These are phyloP conservation scores for Equus quagga DNA, from an alignment of 2,113 vertebrate genomes.

Conservation along the genomic window DNA sequence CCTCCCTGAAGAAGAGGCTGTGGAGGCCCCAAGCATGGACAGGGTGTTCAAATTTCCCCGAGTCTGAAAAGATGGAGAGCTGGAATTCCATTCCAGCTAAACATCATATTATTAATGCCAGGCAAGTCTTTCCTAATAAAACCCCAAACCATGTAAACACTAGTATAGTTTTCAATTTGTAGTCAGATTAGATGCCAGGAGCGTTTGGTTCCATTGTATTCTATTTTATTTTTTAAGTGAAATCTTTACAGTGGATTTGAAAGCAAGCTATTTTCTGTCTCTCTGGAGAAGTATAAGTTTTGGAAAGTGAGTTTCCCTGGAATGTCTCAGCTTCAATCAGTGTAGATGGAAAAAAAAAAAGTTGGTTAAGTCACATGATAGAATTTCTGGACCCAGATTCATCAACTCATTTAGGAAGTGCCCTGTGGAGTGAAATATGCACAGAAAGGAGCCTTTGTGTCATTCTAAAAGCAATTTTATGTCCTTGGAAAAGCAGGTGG, in stretches of 20 bases:
- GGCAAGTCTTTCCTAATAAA: constrained; percentile 81
- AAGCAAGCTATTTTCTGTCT: constrained; percentile 77
- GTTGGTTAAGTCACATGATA: constrained; percentile 63
- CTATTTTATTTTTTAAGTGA: constrained; percentile 76
- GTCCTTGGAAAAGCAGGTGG: constrained; percentile 60
- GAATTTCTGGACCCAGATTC: constrained; percentile 71
- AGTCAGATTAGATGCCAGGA: constrained; percentile 79
- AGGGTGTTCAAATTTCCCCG: constrained; percentile 50
- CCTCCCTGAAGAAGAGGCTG: neutral
- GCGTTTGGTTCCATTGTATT: constrained; percentile 79
- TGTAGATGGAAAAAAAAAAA: constrained; percentile 23
- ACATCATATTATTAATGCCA: constrained; percentile 75
- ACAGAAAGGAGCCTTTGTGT: constrained; percentile 6
- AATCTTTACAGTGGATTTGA: constrained; percentile 78
- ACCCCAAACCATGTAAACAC: constrained; percentile 79
- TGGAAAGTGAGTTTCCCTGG: constrained; percentile 74
- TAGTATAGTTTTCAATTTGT: constrained; percentile 82
- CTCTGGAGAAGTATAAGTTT: constrained; percentile 79
- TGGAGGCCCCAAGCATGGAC: neutral
- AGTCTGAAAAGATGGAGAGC: constrained; percentile 49
- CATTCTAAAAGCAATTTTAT: constrained; percentile 68
- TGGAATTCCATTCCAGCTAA: constrained; percentile 65
- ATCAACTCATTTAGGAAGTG: constrained; percentile 47
- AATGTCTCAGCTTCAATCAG: constrained; percentile 77
- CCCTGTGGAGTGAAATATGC: constrained; percentile 17